Conservation (phyloP, 2,797 vertebrate species). For the Alcedo atthis region DNA sequence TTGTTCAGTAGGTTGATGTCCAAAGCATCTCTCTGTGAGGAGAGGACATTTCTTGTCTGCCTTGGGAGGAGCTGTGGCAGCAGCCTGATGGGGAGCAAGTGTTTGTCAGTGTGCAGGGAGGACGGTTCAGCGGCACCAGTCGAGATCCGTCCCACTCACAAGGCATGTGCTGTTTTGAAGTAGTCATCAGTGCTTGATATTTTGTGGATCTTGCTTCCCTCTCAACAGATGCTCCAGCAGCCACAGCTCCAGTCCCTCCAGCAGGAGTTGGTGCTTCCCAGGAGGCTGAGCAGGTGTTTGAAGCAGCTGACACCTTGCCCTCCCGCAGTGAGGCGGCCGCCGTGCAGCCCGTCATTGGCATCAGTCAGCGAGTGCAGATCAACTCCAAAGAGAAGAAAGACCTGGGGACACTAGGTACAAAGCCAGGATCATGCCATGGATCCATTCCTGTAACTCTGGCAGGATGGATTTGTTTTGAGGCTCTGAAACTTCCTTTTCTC, state of each 20-base stretch:
- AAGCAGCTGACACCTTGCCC: constrained; percentile 69
- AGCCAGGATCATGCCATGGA: not conserved
- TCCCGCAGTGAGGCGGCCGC: constrained; percentile 78
- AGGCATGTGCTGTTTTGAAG: not conserved
- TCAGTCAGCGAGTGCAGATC: constrained; percentile 88
- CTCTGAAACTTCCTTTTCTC: not conserved
- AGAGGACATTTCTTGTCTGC: not conserved
- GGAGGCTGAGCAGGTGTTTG: constrained; percentile 60
- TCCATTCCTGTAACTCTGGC: not conserved
- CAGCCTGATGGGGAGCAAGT: not conserved
- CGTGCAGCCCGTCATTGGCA: constrained; percentile 87
- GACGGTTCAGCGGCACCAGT: not conserved
- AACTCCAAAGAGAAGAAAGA: constrained; percentile 91
- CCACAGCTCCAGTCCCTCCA: constrained; percentile 14
- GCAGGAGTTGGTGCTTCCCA: constrained; percentile 11
- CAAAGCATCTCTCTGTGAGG: not conserved
- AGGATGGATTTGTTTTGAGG: not conserved
- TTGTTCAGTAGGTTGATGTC: not conserved
- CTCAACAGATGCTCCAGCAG: constrained; percentile 14
- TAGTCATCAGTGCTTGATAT: not conserved
- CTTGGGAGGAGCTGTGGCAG: not conserved
- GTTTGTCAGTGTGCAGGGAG: not conserved
- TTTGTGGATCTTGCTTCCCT: not conserved
- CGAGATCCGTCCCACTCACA: not conserved
- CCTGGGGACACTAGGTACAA: constrained; percentile 82